Conservation (phyloP, 2,888 invertebrate genomes). For the Dascillus cervinus region DNA sequence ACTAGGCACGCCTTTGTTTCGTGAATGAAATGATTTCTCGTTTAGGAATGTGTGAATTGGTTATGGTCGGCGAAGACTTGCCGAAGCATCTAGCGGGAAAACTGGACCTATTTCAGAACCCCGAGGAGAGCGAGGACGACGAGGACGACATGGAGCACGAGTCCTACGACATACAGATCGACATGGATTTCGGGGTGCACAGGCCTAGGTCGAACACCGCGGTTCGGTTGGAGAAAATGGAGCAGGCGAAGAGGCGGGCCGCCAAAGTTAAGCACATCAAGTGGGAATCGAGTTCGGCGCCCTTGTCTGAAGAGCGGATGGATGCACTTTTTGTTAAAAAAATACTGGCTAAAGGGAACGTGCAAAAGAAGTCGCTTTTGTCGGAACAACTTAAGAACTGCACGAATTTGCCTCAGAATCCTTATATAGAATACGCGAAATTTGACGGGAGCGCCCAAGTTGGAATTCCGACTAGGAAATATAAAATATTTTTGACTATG, state of each 20-base stretch:
- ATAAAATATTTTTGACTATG: constrained; percentile 87
- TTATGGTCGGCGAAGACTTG: constrained; percentile 80
- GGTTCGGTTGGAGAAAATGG: constrained; percentile 80
- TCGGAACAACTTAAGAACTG: constrained; percentile 69
- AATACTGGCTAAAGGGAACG: constrained; percentile 32
- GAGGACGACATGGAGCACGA: constrained; percentile 63
- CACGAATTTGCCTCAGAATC: constrained; percentile 72
- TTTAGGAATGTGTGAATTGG: constrained; percentile 79
- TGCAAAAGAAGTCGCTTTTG: constrained; percentile 52
- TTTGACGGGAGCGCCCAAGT: constrained; percentile 85
- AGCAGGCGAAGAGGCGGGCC: constrained; percentile 73
- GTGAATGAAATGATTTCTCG: constrained; percentile 4
- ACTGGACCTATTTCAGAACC: constrained; percentile 62
- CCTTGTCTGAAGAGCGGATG: constrained; percentile 50
- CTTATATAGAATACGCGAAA: constrained; percentile 82
- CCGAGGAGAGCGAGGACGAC: constrained; percentile 70
- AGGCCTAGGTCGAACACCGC: constrained; percentile 81
- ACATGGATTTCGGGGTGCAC: constrained; percentile 54
- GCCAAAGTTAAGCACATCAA: constrained; percentile 69
- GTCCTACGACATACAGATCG: constrained; percentile 73
- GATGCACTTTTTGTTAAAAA: constrained; percentile 53
- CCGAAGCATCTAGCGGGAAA: constrained; percentile 53
- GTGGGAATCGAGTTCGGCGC: constrained; percentile 54
- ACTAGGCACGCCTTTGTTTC: constrained; percentile 3
- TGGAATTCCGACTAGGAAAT: constrained; percentile 71